These are phyloP conservation scores for Trachythela sp. DNA, from an alignment of 64 coral and sea anemone genomes.

Conservation along the genomic window DNA sequence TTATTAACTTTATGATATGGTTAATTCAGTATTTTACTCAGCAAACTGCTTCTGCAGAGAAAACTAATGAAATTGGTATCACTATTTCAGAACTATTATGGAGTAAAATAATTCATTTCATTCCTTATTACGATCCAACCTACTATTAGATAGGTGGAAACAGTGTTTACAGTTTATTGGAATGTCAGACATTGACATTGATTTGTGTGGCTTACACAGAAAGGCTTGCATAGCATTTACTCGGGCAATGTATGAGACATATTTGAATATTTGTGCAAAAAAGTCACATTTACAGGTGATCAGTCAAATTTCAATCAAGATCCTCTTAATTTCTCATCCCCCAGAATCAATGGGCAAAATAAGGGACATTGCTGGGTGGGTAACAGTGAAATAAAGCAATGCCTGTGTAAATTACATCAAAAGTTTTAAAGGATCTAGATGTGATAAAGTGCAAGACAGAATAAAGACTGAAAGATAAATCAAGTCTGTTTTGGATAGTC, in stretches of 20 bases:
- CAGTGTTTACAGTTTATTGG: neutral
- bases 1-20: conserved; percentile 16
- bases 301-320: neutral
- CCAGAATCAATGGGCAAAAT: conserved; percentile 14
- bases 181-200: neutral
- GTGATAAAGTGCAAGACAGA: neutral
- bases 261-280: neutral
- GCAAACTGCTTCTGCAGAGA: neutral
- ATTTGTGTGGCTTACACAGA: conserved; percentile 9
- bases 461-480: conserved; percentile 24
- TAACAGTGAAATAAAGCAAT: conserved; percentile 1
- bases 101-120: conserved; percentile 20
- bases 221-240: neutral
- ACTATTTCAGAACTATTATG: neutral
- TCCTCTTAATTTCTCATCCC: neutral
- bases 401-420: conserved; percentile 11
- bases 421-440: conserved; percentile 21
- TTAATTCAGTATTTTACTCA: conserved; percentile 13
- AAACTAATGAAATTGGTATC: neutral
- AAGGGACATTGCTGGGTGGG: conserved; percentile 28
- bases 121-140: neutral
- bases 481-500: neutral
- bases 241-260: neutral
- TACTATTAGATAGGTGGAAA: conserved; percentile 11
- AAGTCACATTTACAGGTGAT: neutral